Evolutionary conservation across 2,113 vertebrate species (phyloP), one percentile per base, ranked within the genome.

Genomic region (Tamias sibiricus): DNA sequence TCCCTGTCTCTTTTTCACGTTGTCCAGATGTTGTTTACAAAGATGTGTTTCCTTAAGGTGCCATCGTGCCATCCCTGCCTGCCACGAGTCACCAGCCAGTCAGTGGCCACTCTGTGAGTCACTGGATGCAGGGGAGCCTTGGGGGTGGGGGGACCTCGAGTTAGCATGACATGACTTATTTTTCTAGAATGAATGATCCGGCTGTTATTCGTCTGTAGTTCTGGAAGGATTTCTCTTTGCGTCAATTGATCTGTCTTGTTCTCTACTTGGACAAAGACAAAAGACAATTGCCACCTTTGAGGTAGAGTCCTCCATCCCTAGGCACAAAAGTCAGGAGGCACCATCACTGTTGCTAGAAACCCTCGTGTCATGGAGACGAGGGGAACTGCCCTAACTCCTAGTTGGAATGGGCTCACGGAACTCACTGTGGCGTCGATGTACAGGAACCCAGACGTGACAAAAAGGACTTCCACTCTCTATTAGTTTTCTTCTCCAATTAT

Each of bases 21-120:
- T 14, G 19, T 95, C 97, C 97, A 97, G 97, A 98, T 98, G 97
- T 98, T 98, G 98, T 98, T 98, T 96, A 98, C 96, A 49, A 74
- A 98, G 86, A 96, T 59, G 89, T 47, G 28, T 49, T 74, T 90
- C 68, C 74, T 97, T 79, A 81, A 68, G 94, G 95, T 86, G 85
- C 59, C 35, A 64, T 87, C 94, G 91, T 52, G 42, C 75, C 28
- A 40, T 49, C 83, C 69, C 35, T 1, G 52, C 82, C 94, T 52
- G 32, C 62, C 83, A 16, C 20, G 22, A 47, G n/a, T 24, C 74
- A 26, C 89, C 35, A 47, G 57, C 47, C n/a, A 71, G 57, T 37
- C 62, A 87, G 94, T 85, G 94, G 68, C 49, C 52, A 10, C 57
- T 88, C 66, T 8, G 2, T 74, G 59, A 79, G 49, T 82, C 77